A percentile compares a stretch with the other conserved stretches of the same genome.
Evolutionary conservation across 2,797 vertebrate species (phyloP).

Genomic region (Sylvilagus floridanus): DNA sequence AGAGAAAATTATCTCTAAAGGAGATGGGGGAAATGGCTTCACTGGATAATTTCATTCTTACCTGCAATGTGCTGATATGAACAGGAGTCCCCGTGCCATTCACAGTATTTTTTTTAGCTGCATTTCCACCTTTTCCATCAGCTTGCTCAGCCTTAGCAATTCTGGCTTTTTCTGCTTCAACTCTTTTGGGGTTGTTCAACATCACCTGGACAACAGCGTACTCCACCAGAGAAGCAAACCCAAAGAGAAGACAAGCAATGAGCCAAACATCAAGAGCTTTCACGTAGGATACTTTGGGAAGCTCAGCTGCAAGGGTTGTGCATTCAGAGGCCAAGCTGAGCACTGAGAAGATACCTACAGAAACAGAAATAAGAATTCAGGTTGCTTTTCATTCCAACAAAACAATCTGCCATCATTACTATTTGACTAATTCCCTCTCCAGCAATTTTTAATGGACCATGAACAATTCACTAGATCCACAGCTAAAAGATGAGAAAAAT

Average conservation of each 20-base stretch:
- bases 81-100: constrained; percentile 97
- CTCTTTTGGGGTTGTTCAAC: constrained; percentile 97
- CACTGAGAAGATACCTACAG: constrained; percentile 97
- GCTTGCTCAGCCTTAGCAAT: constrained; percentile 95
- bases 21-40: background rate
- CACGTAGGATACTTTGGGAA: constrained; percentile 99
- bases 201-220: constrained; percentile 99
- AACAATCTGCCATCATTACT: background rate
- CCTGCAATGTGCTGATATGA: constrained; percentile 98
- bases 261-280: constrained; percentile 99
- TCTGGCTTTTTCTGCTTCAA: constrained; percentile 97
- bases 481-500: background rate
- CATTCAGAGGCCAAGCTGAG: constrained; percentile 99
- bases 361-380: constrained; percentile 53
- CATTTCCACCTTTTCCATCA: constrained; percentile 90
- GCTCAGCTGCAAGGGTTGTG: constrained; percentile 96
- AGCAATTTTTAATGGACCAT: background rate
- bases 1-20: background rate
- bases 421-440: background rate
- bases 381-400: background rate
- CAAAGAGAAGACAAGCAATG: constrained; percentile 99
- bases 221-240: constrained; percentile 98
- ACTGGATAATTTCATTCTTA: constrained; percentile 79
- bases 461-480: background rate
- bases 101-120: constrained; percentile 93